phyloP scores from a whole-genome alignment of 2,888 invertebrate genomes.

The Metallyticus violacea region DNA sequence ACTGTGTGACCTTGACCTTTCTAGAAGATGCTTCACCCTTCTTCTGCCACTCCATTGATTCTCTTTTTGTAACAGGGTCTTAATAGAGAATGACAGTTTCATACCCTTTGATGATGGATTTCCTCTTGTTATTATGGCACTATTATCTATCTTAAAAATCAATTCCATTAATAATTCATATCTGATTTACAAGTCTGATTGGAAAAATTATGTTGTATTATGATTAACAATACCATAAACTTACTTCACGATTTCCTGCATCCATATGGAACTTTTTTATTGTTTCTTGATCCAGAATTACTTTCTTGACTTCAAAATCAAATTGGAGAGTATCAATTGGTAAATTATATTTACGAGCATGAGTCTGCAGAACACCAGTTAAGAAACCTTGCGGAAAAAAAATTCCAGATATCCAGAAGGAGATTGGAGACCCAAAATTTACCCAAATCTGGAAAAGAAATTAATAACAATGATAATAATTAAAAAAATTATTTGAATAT shows the following conservation, averaged over 20 bases:
- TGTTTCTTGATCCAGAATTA: slow-evolving; percentile 64
- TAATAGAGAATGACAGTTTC: too few relatives aligned
- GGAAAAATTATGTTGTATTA: too few relatives aligned
- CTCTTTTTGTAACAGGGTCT: too few relatives aligned
- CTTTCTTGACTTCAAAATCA: slow-evolving; percentile 66
- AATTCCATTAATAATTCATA: too few relatives aligned
- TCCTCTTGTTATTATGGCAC: too few relatives aligned
- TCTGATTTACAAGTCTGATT: too few relatives aligned
- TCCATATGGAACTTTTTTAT: slow-evolving; percentile 53
- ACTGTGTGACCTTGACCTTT: too few relatives aligned
- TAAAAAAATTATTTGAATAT: too few relatives aligned
- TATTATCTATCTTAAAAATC: too few relatives aligned
- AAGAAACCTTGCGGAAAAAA: slow-evolving; percentile 93
- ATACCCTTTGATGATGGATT: too few relatives aligned
- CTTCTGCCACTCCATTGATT: too few relatives aligned
- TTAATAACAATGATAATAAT: neutral
- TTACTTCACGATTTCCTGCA: neutral
- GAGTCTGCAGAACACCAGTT: slow-evolving; percentile 86
- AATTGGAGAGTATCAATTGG: slow-evolving; percentile 84
- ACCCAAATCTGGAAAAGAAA: slow-evolving; percentile 62
- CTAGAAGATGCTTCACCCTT: too few relatives aligned
- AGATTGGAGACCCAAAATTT: slow-evolving; percentile 66
- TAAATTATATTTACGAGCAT: slow-evolving; percentile 77
- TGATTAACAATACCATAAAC: neutral
- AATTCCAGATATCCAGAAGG: slow-evolving; percentile 90